phyloP scores from a whole-genome alignment of 2,113 vertebrate genomes.

The Sula dactylatra region DNA sequence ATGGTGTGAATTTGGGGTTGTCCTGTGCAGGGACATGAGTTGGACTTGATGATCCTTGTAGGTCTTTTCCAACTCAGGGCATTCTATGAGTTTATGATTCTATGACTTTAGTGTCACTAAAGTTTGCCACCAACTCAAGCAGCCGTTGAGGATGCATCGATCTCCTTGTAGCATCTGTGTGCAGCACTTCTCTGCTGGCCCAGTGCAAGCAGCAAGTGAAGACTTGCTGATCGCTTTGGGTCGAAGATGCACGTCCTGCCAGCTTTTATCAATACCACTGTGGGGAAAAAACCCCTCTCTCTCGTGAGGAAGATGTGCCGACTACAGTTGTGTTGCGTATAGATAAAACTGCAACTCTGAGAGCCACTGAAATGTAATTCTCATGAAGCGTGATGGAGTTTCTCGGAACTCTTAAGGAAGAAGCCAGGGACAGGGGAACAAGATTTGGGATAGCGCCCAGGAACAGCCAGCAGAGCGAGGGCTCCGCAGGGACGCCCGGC shows the following conservation, averaged over 20 bases:
- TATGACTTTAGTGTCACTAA: too few species aligned
- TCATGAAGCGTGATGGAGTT: not conserved
- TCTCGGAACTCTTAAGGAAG: not conserved
- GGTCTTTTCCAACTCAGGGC: too few species aligned
- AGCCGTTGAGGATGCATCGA: not conserved
- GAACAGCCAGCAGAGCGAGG: not conserved
- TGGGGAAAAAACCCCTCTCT: too few species aligned
- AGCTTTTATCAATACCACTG: fast-evolving
- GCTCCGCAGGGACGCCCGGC: too few species aligned
- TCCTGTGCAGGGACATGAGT: too few species aligned
- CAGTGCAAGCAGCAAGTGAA: not conserved
- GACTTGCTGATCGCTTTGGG: not conserved
- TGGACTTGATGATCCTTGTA: too few species aligned
- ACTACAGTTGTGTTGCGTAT: fast-evolving
- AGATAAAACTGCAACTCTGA: not conserved
- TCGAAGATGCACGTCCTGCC: not conserved
- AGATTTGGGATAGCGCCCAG: fast-evolving
- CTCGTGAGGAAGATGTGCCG: not conserved
- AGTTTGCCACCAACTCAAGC: not conserved
- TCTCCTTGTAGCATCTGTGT: fast-evolving
- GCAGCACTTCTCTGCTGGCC: not conserved
- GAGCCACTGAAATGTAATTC: not conserved
- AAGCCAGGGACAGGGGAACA: too few species aligned
- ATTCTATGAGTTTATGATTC: too few species aligned
- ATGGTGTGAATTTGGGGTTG: too few species aligned